Evolutionary conservation across 2,113 vertebrate species (phyloP).

Genomic region (Myiagra hebetior): DNA sequence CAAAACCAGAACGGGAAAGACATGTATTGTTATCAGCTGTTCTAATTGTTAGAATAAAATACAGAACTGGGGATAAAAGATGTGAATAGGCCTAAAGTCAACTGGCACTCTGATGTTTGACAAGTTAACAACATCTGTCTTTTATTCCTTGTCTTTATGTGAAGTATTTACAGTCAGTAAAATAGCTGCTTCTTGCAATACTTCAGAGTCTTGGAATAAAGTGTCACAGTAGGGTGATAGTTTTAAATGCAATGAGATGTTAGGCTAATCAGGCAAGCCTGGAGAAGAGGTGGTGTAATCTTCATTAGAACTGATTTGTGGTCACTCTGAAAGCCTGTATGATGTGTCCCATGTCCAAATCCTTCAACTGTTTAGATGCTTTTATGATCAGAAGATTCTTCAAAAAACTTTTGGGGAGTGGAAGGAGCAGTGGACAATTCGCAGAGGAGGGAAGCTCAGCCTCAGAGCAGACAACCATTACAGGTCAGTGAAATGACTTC

Average conservation of each 20-base stretch:
- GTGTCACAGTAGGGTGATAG: not conserved
- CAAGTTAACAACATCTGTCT: not conserved
- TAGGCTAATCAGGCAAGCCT: not conserved
- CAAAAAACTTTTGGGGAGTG: constrained; percentile 75
- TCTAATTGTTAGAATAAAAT: not conserved
- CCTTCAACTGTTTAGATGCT: constrained; percentile 64
- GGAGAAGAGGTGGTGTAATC: not conserved
- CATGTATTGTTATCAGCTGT: fast-evolving
- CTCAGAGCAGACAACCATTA: constrained; percentile 83
- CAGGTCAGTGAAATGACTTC: constrained; percentile 72
- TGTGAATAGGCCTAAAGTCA: not conserved
- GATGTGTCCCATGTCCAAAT: not conserved
- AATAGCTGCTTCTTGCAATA: not conserved
- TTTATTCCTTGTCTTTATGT: not conserved
- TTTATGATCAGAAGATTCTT: constrained; percentile 70
- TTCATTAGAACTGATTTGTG: not conserved
- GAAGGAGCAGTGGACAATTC: constrained; percentile 83
- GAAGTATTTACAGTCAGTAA: not conserved
- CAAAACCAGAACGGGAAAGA: not conserved
- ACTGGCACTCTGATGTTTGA: not conserved
- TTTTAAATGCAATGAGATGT: not conserved
- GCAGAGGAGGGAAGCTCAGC: constrained; percentile 80
- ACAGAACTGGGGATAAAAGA: not conserved
- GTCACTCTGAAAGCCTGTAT: not conserved
- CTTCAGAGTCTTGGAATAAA: not conserved